Base-by-base conservation (phyloP, 2,797 vertebrate species). In the Catharus ustulatus region DNA sequence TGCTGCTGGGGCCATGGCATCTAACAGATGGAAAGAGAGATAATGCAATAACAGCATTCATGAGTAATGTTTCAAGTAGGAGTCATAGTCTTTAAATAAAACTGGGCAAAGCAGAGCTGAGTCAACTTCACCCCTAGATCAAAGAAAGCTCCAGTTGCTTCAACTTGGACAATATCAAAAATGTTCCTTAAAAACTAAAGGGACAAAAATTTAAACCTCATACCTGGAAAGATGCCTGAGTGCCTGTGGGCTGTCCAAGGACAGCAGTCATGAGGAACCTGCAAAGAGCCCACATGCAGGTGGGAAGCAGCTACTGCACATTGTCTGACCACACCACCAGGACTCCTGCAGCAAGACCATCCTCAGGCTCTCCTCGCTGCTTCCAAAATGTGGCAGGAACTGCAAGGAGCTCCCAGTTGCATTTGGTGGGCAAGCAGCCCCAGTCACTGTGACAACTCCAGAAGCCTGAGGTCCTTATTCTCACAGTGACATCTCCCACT, bases 11-110 rank as follows among this genome's bases (percentile, higher is more conserved):
- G 90, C 57, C 71, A 51, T 54, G 54, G 59, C 64, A 91, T 82
- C 90, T 77, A 84, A 63, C 83, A 90, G 93, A 95, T 91, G 87
- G 87, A 82, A 94, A 91, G 76, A 63, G 49, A 94, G 95, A 94
- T 94, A 96, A 69, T 49, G 57, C 82, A 88, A 61, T 88, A 86
- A 83, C 61, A 89, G 40, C 81, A 75, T 85, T 93, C 51, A 2
- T 72, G 49, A 95, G 51, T 82, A 93, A 79, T 58, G 66, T 91
- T 95, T 92, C 55, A 75, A 93, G 69, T 26, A 68, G 94, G 77
- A 96, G 80, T 84, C 94, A 84, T 32, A 45, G 45, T 76, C 85
- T 90, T 88, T 79, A 96, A 95, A 96, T 96, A 91, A 94, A 91
- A 79, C 85, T 13, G n/a, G 34, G 77, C 74, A 89, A 87, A 92